phyloP scores from a whole-genome alignment of 2,888 invertebrate genomes.

The Rhimphoctona megacephalus region DNA sequence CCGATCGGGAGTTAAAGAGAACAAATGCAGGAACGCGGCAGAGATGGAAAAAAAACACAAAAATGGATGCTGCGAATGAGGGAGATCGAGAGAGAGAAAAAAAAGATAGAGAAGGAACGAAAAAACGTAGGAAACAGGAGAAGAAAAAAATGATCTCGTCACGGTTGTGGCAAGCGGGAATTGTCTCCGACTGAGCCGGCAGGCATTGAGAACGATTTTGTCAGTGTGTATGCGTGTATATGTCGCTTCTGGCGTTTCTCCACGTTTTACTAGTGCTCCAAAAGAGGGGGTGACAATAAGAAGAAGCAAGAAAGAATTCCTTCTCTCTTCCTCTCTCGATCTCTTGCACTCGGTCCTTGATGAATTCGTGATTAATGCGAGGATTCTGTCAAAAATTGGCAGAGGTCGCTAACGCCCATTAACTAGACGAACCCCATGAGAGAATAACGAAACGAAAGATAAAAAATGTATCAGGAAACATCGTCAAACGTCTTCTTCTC shows the following conservation, averaged over 20 bases:
- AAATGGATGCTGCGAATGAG: conserved; percentile 41
- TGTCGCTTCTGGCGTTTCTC: conserved; percentile 47
- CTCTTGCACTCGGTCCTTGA: conserved; percentile 43
- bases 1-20: conserved; percentile 38
- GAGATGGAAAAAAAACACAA: conserved; percentile 53
- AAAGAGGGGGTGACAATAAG: conserved; percentile 56
- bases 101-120: conserved; percentile 24
- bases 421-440: conserved; percentile 46
- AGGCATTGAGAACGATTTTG: conserved; percentile 65
- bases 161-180: conserved; percentile 72
- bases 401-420: conserved; percentile 66
- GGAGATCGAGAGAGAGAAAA: conserved; percentile 24
- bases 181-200: conserved; percentile 71
- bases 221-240: conserved; percentile 26
- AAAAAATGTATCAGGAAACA: conserved; percentile 8
- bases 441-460: conserved; percentile 30
- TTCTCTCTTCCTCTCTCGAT: conserved; percentile 25
- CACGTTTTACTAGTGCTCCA: conserved; percentile 32
- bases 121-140: conserved; percentile 50
- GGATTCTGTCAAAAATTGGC: conserved; percentile 70
- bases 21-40: conserved; percentile 27
- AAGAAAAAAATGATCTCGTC: conserved; percentile 72
- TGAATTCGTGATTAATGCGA: conserved; percentile 69
- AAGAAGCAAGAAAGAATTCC: conserved; percentile 41
- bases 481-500: not conserved